These are phyloP conservation scores for Formica aserva DNA, from an alignment of 2,888 invertebrate genomes.

Conservation along the genomic window DNA sequence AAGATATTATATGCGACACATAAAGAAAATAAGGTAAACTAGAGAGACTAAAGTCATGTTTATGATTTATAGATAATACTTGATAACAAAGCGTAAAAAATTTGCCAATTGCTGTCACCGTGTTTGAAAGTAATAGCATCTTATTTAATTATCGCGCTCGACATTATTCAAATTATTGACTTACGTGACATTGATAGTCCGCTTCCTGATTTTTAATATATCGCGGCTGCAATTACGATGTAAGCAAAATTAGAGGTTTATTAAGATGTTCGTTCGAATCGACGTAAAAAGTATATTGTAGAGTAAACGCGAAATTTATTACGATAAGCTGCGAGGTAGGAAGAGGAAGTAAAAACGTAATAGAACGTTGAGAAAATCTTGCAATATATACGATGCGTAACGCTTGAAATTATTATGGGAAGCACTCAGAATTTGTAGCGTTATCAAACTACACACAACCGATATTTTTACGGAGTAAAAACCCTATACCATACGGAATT, in stretches of 20 bases:
- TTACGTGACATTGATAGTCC: background rate
- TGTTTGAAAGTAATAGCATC: background rate
- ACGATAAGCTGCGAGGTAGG: constrained; percentile 25
- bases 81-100: background rate
- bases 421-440: background rate
- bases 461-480: constrained; percentile 4
- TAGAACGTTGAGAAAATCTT: constrained; percentile 27
- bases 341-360: constrained; percentile 45
- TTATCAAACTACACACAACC: constrained; percentile 6
- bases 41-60: background rate
- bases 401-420: constrained; percentile 26
- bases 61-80: background rate
- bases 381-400: constrained; percentile 3
- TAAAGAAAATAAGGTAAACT: background rate
- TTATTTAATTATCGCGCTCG: constrained; percentile 9
- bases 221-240: background rate
- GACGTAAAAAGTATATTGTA: constrained; percentile 6
- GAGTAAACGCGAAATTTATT: constrained; percentile 13
- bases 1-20: background rate
- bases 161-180: constrained; percentile 14
- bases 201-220: background rate
- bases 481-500: background rate
- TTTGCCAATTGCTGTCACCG: background rate
- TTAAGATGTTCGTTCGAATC: background rate
- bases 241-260: constrained; percentile 10